These are phyloP conservation scores for Sphinx pinastri DNA, from an alignment of 2,888 invertebrate genomes.

Conservation along the genomic window DNA sequence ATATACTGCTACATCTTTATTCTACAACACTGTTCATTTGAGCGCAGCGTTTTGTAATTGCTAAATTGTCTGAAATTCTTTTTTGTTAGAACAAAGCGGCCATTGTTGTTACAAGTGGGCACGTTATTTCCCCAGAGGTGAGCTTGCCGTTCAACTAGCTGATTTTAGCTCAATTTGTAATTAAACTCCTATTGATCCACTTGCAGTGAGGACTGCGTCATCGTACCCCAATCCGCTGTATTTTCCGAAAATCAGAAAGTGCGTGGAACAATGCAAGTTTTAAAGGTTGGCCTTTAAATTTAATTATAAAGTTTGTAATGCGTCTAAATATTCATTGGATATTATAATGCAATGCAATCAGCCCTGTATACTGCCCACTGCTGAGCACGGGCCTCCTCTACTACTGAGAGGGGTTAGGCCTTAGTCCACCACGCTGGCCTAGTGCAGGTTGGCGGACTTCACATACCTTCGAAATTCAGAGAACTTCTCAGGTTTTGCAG, in stretches of 20 bases:
- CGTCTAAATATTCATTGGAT: constrained; percentile 5
- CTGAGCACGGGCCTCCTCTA: too few species aligned
- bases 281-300: background rate
- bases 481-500: too few species aligned
- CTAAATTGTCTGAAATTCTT: constrained; percentile 42
- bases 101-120: constrained; percentile 44
- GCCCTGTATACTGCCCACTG: too few species aligned
- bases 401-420: too few species aligned
- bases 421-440: too few species aligned
- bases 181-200: constrained; percentile 45
- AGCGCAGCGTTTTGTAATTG: constrained; percentile 23
- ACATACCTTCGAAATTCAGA: too few species aligned
- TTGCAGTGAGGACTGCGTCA: constrained; percentile 21
- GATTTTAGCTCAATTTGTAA: constrained; percentile 52
- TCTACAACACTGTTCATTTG: too few species aligned
- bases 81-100: constrained; percentile 41
- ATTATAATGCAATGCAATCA: too few species aligned
- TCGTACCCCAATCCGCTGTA: constrained; percentile 8
- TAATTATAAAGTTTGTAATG: constrained; percentile 6
- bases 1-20: background rate
- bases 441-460: too few species aligned
- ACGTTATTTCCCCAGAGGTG: constrained; percentile 60
- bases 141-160: constrained; percentile 47
- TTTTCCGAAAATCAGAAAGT: constrained; percentile 4
- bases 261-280: background rate